Evolutionary conservation across 2,113 vertebrate species (phyloP), one percentile per base, ranked within the genome.

Genomic region (Oryctolagus cuniculus): DNA sequence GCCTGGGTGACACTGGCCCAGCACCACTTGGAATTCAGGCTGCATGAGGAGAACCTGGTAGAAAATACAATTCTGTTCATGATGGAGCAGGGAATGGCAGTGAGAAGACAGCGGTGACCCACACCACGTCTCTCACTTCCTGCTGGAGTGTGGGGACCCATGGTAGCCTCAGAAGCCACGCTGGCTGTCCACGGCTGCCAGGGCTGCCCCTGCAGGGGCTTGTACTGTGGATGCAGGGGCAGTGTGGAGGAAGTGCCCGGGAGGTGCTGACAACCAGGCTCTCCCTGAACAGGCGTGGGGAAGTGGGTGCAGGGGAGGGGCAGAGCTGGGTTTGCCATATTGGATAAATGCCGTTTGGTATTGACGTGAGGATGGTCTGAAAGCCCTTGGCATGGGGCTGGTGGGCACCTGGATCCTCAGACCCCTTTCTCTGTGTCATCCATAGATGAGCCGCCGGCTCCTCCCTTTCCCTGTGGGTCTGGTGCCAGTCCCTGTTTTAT

Each of bases 121-220:
- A 6, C 44, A 44, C 44, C 44, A 44, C 44, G 6, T 44, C 44
- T 44, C 44, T 25, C 64, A 2, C 4, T 12, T 69, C 51, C 17
- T 6, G 2, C 3, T 0, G 2, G 4, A 31, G 13, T 29, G 0
- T 15, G 0, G 3, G 63, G 4, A 10, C 10, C 1, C 2, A 24
- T 1, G 1, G 49, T 21, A 36, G 15, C 2, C 3, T 17, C 34
- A 11, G 3, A 38, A 22, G 58, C 17, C 27, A 36, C 17, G 4
- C n/a, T 17, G 4, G 21, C 29, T 85, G n/a, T 1, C 24, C 69
- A 10, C 7, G 0, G 10, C 4, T 9, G 69, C 8, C 49, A 3
- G 27, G 12, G 44, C 44, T 44, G 44, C 44, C 3, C 58, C 38
- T 64, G 24, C 11, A 36, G 34, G 44, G 44, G 44, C 7, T 7